Percentiles rank a stretch among this genome's conserved stretches.
These are phyloP conservation scores for Spinus pinus DNA, from an alignment of 2,797 vertebrate species.

Conservation along the genomic window DNA sequence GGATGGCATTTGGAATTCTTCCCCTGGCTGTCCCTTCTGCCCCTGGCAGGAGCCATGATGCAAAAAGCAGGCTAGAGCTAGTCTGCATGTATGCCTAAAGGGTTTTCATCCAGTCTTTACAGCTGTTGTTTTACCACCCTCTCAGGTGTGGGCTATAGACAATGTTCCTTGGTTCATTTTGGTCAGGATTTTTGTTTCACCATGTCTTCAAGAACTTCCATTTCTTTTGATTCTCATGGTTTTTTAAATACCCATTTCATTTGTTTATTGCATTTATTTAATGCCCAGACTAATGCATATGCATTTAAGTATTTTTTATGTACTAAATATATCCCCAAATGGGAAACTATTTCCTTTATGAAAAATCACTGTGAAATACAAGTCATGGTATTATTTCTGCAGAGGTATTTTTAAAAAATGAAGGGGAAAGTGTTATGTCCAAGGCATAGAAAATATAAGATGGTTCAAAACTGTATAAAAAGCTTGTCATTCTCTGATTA, in stretches of 20 bases:
- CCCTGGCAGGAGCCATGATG: background rate
- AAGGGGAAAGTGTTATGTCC: background rate
- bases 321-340: background rate
- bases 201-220: background rate
- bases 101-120: background rate
- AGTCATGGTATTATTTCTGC: background rate
- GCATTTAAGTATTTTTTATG: background rate
- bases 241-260: background rate
- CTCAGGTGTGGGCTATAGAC: background rate
- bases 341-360: background rate
- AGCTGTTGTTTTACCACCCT: background rate
- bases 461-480: constrained; percentile 11
- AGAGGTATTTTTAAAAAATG: background rate
- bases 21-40: background rate
- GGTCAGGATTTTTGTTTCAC: background rate
- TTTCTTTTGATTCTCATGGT: background rate
- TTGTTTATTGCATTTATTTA: background rate
- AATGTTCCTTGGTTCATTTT: background rate
- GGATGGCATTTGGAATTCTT: background rate
- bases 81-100: background rate
- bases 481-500: constrained; percentile 13
- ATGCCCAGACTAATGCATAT: background rate
- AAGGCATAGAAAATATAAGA: background rate
- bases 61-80: background rate
- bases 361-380: background rate